phyloP scores from a whole-genome alignment of 92 coral and sea anemone species.

The Palythoa caribaeorum region DNA sequence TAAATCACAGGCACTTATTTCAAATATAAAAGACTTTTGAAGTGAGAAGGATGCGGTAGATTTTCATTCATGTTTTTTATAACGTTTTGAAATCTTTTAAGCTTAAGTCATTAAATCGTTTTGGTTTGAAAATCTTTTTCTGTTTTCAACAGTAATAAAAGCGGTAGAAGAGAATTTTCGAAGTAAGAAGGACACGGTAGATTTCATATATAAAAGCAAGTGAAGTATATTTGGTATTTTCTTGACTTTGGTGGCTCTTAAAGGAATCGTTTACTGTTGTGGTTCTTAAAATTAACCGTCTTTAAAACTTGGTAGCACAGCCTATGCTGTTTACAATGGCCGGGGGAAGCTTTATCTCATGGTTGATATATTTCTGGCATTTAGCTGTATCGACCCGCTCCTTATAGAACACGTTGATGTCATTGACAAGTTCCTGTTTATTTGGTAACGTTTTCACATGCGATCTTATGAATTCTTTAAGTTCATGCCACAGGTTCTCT shows the following conservation, averaged over 20 bases:
- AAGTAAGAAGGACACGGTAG: too few relatives aligned
- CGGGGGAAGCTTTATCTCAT: slow-evolving; percentile 47
- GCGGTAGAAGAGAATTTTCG: too few relatives aligned
- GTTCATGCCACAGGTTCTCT: slow-evolving; percentile 66
- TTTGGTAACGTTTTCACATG: slow-evolving; percentile 51
- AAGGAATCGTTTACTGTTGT: slow-evolving; percentile 32
- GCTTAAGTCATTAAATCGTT: too few relatives aligned
- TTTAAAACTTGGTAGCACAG: slow-evolving; percentile 54
- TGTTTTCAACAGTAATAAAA: too few relatives aligned
- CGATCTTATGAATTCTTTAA: slow-evolving; percentile 34
- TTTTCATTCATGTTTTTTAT: too few relatives aligned
- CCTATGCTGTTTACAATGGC: slow-evolving; percentile 50
- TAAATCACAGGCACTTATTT: neutral
- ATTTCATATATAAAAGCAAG: neutral
- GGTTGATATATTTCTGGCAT: slow-evolving; percentile 53
- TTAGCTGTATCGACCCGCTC: slow-evolving; percentile 46
- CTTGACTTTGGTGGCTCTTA: slow-evolving; percentile 34
- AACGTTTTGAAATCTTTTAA: too few relatives aligned
- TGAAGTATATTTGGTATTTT: neutral
- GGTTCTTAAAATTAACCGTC: neutral
- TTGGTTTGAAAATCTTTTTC: too few relatives aligned
- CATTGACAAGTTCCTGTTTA: slow-evolving; percentile 60
- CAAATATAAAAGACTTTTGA: neutral
- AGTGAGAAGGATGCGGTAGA: neutral
- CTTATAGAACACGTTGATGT: slow-evolving; percentile 55